Base-by-base conservation (phyloP, 2,113 vertebrate genomes). In the Cinclus mexicanus region DNA sequence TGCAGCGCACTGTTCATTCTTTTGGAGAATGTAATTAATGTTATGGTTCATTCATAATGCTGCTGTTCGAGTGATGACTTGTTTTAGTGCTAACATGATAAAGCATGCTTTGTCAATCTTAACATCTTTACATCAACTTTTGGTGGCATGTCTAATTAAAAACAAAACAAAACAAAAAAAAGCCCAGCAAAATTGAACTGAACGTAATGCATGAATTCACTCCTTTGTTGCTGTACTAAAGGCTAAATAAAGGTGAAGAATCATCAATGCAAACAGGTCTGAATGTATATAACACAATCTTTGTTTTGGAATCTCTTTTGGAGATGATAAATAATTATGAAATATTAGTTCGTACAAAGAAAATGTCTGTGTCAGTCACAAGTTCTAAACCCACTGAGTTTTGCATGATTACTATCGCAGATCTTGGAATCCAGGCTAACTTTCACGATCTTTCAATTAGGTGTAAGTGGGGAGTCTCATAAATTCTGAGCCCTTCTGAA, bases 401-500 rank as follows among this genome's bases (percentile, higher is more conserved):
- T 79, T 87, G 14, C 57, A 28, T 94, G 74, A 92, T 94, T 94
- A 14, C 52, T 64, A 37, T 79, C 5, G 1, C 89, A 77, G 84
- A 85, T 65, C 39, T 94, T 94, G 53, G 77, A 95, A 95, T 76
- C 46, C 46, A 80, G 44, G 37, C 65, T 82, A 57, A 35, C 61
- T 76, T 95, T 87, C 78, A 50, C 0, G 0, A 50, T 87, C 78
- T 91, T 91, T 94, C 91, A 91, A 60, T 83, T 85, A 77, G 14
- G 13, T 5, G 0, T 76, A 80, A 89, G 87, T 85, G 57, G 50
- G 55, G 70, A 94, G 61, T 76, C 91, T 76, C 89, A 90, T 95
- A 97, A 96, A 96, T 95, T 64, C 60, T 84, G 81, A 94, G 56
- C 4, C 37, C 39, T 89, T 72, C 49, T 91, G 89, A 91, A 90